Evolutionary conservation across 1,140 invertebrate genomes (phyloP), one percentile per base, ranked within the genome.

Genomic region (Leptoteleia sp.): DNA sequence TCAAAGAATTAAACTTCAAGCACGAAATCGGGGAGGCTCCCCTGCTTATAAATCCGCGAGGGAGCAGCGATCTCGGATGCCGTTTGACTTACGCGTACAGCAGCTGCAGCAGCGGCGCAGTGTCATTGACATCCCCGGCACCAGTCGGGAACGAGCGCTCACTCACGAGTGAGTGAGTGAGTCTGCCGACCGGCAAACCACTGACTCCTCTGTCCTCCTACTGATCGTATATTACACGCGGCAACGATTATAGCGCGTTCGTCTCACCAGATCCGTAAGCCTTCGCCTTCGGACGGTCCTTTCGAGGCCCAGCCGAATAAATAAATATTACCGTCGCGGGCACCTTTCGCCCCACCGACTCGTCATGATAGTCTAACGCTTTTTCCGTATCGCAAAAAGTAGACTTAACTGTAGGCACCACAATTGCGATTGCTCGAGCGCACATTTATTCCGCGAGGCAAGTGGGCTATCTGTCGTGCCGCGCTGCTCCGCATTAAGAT

Each of bases 101-200:
- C 84, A 86, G 84, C 84, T 84, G 57, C 33, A 27, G 82, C 84
- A 79, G 40, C 79, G 59, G 48, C 67, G 81, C 82, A 84, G 84
- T 87, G 87, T 88, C 87, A 88, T 87, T 88, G 87, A 87, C 87
- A 88, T 88, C 83, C 55, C 47, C 79, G 38, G 48, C 81, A 82
- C 81, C 82, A 81, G 83, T 85, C 82, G 73, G 83, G 71, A 73
- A 78, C 72, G 72, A 50, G 70, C 76, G 70, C 75, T 81, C 82
- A 79, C 75, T 67, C 68, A 70, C 59, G 31, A 43, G 31, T n/a
- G n/a, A n/a, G n/a, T n/a, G n/a, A n/a, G n/a, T n/a, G 22, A 3
- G 3, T 47, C 48, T 67, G 29, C 47, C 25, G 25, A 62, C 17
- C 62, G 42, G 38, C 59, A 48, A 70, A 68, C 52, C 45, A 64